Conservation (phyloP, 2,113 vertebrate genomes). For the Athene cunicularia region DNA sequence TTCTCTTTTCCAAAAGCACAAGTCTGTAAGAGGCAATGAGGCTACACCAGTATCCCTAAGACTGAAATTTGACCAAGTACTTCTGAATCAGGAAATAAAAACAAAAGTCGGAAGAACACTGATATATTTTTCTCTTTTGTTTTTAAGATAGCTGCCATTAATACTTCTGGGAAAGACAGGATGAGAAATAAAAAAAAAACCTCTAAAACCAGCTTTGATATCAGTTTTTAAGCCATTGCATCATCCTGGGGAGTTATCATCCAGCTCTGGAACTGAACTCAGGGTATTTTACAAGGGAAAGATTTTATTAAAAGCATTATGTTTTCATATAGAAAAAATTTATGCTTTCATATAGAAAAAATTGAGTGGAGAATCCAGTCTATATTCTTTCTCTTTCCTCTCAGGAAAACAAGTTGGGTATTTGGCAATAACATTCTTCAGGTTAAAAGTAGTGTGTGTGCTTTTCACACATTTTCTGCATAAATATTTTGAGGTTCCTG, state of each 20-base stretch:
- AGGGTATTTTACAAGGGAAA: neutral
- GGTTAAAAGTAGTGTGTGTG: slow-evolving; percentile 19
- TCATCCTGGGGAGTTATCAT: neutral
- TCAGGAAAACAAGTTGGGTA: neutral
- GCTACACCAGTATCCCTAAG: neutral
- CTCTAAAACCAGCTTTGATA: neutral
- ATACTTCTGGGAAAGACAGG: neutral
- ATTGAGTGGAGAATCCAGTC: neutral
- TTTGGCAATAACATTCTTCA: slow-evolving; percentile 38
- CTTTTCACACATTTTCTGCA: slow-evolving; percentile 51
- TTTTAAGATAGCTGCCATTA: neutral
- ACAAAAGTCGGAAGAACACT: neutral
- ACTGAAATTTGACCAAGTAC: neutral
- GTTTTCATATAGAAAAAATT: neutral
- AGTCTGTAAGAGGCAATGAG: neutral
- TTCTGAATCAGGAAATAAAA: neutral
- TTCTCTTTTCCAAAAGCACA: neutral
- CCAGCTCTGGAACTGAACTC: neutral
- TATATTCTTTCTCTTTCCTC: neutral
- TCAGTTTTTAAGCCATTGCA: neutral
- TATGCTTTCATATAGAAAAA: neutral
- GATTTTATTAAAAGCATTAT: slow-evolving; percentile 27
- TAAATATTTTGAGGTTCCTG: slow-evolving; percentile 63
- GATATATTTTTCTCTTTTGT: neutral
- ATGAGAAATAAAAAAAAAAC: neutral